These are phyloP conservation scores for Onychomys torridus DNA, from an alignment of 2,797 vertebrate genomes.

Conservation along the genomic window DNA sequence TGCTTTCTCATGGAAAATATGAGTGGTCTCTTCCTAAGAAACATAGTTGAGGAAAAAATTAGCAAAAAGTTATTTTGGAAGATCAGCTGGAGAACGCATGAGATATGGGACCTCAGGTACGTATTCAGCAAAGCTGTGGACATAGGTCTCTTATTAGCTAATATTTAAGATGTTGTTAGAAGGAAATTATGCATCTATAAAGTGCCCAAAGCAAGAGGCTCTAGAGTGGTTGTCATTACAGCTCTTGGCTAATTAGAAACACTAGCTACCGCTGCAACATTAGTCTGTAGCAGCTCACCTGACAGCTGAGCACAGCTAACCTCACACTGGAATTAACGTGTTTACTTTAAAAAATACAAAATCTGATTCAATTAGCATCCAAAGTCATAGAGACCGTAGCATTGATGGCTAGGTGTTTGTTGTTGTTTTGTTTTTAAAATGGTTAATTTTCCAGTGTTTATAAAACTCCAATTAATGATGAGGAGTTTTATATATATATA, in stretches of 20 bases:
- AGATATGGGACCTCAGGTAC: not conserved
- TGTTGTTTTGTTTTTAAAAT: not conserved
- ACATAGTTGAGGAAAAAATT: conserved; percentile 88
- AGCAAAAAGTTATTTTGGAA: conserved; percentile 87
- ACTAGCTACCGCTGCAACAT: conserved; percentile 50
- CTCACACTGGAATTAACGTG: conserved; percentile 71
- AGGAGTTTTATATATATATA: not conserved
- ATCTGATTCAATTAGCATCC: conserved; percentile 79
- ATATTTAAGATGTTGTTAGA: conserved; percentile 82
- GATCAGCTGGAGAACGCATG: conserved; percentile 73
- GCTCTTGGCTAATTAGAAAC: conserved; percentile 73
- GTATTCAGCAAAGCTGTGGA: conserved; percentile 79
- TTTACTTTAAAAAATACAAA: conserved; percentile 81
- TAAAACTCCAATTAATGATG: conserved; percentile 69
- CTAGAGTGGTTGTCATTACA: conserved; percentile 76
- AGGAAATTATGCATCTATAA: conserved; percentile 79
- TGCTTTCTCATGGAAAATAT: conserved; percentile 83
- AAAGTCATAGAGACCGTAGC: conserved; percentile 32
- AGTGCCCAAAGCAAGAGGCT: conserved; percentile 73
- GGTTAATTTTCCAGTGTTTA: conserved; percentile 58
- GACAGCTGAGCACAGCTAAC: conserved; percentile 64
- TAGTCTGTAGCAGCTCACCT: not conserved
- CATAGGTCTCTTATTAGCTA: conserved; percentile 83
- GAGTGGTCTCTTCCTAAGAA: conserved; percentile 86
- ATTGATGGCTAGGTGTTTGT: conserved; percentile 23